A percentile compares a stretch with the other conserved stretches of the same genome.
Evolutionary conservation across 2,113 vertebrate genomes (phyloP).

Genomic region (Alosa alosa): DNA sequence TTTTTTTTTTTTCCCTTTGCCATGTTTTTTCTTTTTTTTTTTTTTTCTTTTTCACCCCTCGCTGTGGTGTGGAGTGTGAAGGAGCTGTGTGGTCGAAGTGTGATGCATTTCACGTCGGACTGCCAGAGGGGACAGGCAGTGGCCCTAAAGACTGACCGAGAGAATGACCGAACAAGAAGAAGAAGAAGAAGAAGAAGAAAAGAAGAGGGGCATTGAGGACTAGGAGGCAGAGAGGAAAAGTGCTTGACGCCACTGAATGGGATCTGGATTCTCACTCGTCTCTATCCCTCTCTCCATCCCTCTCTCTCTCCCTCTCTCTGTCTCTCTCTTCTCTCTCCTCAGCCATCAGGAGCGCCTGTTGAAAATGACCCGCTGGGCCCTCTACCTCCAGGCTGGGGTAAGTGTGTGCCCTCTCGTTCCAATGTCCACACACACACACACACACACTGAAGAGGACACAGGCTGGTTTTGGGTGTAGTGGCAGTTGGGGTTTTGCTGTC

Average conservation of each 20-base stretch:
- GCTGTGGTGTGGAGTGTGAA: background rate
- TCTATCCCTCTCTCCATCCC: constrained; percentile 61
- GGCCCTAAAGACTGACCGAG: background rate
- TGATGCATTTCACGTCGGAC: background rate
- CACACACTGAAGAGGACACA: constrained; percentile 1
- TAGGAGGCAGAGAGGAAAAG: constrained; percentile 7
- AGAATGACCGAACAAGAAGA: background rate
- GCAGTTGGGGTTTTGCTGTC: background rate
- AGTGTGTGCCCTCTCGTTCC: constrained; percentile 64
- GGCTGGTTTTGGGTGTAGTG: background rate
- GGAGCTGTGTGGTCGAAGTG: background rate
- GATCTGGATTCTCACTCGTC: constrained; percentile 56
- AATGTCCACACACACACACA: constrained; percentile 16
- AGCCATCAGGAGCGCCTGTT: constrained; percentile 81
- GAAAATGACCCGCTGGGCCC: constrained; percentile 94
- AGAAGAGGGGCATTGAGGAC: background rate
- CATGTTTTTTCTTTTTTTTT: background rate
- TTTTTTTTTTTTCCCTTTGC: background rate
- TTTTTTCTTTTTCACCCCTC: background rate
- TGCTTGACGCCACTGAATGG: background rate
- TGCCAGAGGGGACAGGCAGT: background rate
- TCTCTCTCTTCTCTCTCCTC: constrained; percentile 41
- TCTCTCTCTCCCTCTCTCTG: constrained; percentile 1
- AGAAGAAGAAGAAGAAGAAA: background rate
- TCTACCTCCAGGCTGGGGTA: constrained; percentile 96